phyloP scores from a whole-genome alignment of 2,888 invertebrate genomes.

The Ochropleura leucogaster region DNA sequence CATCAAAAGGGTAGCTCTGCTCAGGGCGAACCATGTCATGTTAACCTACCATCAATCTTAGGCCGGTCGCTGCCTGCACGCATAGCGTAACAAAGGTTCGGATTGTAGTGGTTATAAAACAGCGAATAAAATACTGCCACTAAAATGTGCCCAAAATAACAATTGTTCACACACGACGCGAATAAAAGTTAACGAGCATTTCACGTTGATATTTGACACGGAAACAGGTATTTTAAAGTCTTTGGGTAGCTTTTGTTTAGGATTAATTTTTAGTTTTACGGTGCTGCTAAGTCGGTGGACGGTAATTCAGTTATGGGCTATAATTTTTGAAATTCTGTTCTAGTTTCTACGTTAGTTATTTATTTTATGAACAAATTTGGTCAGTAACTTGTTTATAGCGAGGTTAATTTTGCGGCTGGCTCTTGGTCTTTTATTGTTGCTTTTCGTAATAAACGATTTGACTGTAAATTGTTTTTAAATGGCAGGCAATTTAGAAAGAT shows the following conservation, averaged over 20 bases:
- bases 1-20: conserved; percentile 88
- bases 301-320: conserved; percentile 36
- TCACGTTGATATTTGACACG: conserved; percentile 59
- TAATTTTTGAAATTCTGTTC: conserved; percentile 27
- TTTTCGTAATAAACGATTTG: background rate
- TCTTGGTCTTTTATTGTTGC: background rate
- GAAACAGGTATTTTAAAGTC: conserved; percentile 60
- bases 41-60: conserved; percentile 89
- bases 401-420: background rate
- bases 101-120: conserved; percentile 64
- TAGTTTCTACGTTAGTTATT: conserved; percentile 3
- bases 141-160: conserved; percentile 65
- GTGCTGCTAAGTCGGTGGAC: conserved; percentile 36
- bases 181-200: conserved; percentile 63
- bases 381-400: background rate
- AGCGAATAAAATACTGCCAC: conserved; percentile 64
- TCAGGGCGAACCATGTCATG: conserved; percentile 87
- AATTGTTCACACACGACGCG: conserved; percentile 60
- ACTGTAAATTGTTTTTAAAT: background rate
- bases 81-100: conserved; percentile 72
- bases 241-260: conserved; percentile 36
- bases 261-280: conserved; percentile 54
- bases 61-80: conserved; percentile 79
- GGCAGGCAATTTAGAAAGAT: too few species aligned
- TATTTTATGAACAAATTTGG: conserved; percentile 7